phyloP scores from a whole-genome alignment of 64 coral and sea anemone species.

The Pocillopora damicornis region DNA sequence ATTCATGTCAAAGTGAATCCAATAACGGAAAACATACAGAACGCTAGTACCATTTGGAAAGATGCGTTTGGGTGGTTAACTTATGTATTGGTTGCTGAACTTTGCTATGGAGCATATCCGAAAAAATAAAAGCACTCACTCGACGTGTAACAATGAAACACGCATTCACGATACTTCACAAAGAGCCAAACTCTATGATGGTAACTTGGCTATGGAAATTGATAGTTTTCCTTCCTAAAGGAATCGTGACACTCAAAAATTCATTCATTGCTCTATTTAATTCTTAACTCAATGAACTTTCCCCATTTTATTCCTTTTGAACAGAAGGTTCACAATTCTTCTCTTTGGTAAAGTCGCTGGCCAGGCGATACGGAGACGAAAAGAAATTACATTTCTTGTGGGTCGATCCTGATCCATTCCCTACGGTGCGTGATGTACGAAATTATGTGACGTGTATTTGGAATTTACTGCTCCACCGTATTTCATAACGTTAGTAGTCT shows the following conservation, averaged over 20 bases:
- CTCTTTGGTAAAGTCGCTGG: slow-evolving; percentile 78
- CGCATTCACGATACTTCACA: too few relatives aligned
- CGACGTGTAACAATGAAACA: too few relatives aligned
- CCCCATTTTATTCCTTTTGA: not conserved
- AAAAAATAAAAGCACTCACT: too few relatives aligned
- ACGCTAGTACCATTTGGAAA: too few relatives aligned
- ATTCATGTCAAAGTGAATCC: too few relatives aligned
- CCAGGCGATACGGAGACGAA: slow-evolving; percentile 49
- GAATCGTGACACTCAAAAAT: not conserved
- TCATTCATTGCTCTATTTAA: not conserved
- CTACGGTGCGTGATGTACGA: slow-evolving; percentile 54
- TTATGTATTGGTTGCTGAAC: too few relatives aligned
- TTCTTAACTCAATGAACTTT: not conserved
- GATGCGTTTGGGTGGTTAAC: too few relatives aligned
- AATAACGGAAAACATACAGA: too few relatives aligned
- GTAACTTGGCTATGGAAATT: too few relatives aligned
- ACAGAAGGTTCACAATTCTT: slow-evolving; percentile 80
- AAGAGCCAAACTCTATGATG: too few relatives aligned
- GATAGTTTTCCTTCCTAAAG: too few relatives aligned
- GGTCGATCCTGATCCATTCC: slow-evolving; percentile 90
- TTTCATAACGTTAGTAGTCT: not conserved
- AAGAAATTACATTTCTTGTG: slow-evolving; percentile 79
- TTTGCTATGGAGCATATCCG: too few relatives aligned
- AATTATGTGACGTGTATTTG: not conserved
- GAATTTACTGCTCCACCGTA: not conserved